Evolutionary conservation across 2,888 invertebrate species (phyloP).

Genomic region (Deilephila porcellus): DNA sequence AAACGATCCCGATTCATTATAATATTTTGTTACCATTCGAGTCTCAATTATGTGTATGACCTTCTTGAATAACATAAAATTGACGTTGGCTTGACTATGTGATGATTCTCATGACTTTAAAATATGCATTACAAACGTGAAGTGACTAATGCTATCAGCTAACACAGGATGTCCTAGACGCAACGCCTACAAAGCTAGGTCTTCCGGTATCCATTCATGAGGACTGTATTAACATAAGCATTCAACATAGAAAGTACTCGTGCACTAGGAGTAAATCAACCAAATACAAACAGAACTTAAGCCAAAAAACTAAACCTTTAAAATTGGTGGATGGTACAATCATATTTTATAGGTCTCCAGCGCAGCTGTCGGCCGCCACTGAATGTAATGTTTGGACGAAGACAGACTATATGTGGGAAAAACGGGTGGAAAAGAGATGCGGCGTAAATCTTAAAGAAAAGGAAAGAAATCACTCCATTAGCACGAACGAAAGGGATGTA

Average conservation of each 20-base stretch:
- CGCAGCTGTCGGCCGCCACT: conserved; percentile 78
- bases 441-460: conserved; percentile 72
- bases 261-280: background rate
- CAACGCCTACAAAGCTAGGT: background rate
- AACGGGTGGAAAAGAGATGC: conserved; percentile 73
- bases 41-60: background rate
- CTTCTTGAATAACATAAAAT: background rate
- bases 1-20: conserved; percentile 32
- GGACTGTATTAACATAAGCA: background rate
- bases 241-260: background rate
- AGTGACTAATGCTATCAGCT: background rate
- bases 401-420: conserved; percentile 78
- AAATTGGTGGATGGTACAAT: conserved; percentile 72
- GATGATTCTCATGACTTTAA: background rate
- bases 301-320: conserved; percentile 60
- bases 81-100: background rate
- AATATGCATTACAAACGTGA: conserved; percentile 1
- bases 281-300: conserved; percentile 38
- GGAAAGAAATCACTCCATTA: conserved; percentile 65
- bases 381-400: conserved; percentile 82
- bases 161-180: conserved; percentile 3
- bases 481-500: conserved; percentile 70
- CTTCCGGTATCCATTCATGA: conserved; percentile 12
- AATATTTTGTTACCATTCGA: conserved; percentile 9
- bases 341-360: conserved; percentile 75